These are phyloP conservation scores for Cinclus mexicanus DNA, from an alignment of 2,113 vertebrate genomes.

Conservation along the genomic window DNA sequence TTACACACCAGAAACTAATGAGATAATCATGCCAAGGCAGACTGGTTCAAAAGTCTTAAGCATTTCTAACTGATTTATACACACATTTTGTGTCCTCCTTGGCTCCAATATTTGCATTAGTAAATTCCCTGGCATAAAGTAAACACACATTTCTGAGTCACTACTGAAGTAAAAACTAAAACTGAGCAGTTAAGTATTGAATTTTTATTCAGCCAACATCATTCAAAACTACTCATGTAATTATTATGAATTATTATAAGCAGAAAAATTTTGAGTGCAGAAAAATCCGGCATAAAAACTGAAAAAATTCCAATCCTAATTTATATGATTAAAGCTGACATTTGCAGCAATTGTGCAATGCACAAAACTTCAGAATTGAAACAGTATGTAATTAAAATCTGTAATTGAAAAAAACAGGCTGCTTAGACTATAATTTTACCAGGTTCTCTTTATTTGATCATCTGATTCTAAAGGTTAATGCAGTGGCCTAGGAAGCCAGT, in stretches of 20 bases:
- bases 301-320: conserved; percentile 63
- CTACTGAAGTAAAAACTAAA: conserved; percentile 6
- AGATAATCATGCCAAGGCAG: neutral
- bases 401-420: conserved; percentile 69
- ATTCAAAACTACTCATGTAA: neutral
- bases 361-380: conserved; percentile 59
- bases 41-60: neutral
- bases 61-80: neutral
- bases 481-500: conserved; percentile 53
- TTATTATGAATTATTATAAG: conserved; percentile 12
- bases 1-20: neutral
- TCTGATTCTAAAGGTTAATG: conserved; percentile 64
- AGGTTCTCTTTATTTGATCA: conserved; percentile 53
- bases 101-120: neutral
- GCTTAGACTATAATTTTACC: conserved; percentile 65
- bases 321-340: conserved; percentile 67
- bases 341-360: conserved; percentile 65
- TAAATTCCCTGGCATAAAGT: neutral
- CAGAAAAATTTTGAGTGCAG: neutral
- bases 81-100: neutral
- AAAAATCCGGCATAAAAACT: conserved; percentile 48
- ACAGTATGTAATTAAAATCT: conserved; percentile 73
- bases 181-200: neutral
- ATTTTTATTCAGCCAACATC: conserved; percentile 5
- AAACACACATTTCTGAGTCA: conserved; percentile 26